Evolutionary conservation across 2,888 invertebrate species (phyloP), one percentile per base, ranked within the genome.

Genomic region (Eustalomyia histrio): DNA sequence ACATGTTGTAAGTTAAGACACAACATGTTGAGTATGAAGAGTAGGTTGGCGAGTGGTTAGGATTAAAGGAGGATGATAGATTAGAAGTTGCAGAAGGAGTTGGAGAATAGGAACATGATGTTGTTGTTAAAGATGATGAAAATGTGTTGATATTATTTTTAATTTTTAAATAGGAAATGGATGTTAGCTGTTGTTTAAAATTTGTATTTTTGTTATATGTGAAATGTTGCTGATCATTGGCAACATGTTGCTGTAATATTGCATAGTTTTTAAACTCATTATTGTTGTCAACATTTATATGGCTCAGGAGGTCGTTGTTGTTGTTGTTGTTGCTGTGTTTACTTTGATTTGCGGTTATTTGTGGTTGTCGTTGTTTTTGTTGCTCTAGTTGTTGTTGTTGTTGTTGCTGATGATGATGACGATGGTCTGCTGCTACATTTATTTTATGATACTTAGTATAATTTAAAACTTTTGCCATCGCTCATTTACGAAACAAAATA

Each of bases 391-490:
- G 58, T 50, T 14, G 17, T 53, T 64, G 75, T 16, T 63, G 57
- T 5, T 65, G 75, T 24, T 58, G 75, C 24, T 16, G 64, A 43
- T 57, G 82, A 61, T 63, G 63, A 67, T 69, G 68, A 65, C 53
- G 24, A 65, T 80, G 68, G 55, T 67, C 65, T 69, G 69, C 65
- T 69, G 69, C 82, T 74, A 65, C 76, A 79, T 65, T 74, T 74
- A 57, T 61, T 71, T 79, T 81, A 75, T 81, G 78, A 75, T 74
- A 67, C 21, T 71, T 79, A 79, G 52, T 71, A 16, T 57, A 67
- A 79, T 79, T 79, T 75, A 81, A 79, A 81, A 81, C 67, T 78
- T 81, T 79, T 67, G 78, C 81, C 81, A 81, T 81, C 79, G 81
- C 81, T 81, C 81, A 79, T 74, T 53, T 71, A 79, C 74, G 65